Percentiles rank a stretch among this genome's conserved stretches.
phyloP scores from a whole-genome alignment of 2,113 vertebrate species.

The Kryptolebias marmoratus region DNA sequence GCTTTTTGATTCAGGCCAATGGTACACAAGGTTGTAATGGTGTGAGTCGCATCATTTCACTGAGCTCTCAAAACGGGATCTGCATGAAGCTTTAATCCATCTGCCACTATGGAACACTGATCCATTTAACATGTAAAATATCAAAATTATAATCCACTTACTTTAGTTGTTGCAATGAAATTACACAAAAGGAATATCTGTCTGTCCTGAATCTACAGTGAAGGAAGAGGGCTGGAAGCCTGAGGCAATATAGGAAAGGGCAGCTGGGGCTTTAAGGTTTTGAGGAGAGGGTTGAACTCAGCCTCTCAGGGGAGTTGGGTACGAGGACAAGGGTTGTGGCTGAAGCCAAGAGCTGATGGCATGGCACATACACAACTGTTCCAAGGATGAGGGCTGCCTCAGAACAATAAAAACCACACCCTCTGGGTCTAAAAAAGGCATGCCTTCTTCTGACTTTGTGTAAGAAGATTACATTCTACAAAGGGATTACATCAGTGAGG shows the following conservation, averaged over 20 bases:
- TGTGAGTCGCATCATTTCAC: background rate
- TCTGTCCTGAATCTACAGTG: constrained; percentile 7
- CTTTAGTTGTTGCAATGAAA: constrained; percentile 11
- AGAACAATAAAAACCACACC: constrained; percentile 67
- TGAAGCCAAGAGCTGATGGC: constrained; percentile 35
- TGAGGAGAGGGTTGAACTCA: constrained; percentile 31
- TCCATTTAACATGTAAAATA: background rate
- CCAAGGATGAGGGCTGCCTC: constrained; percentile 28
- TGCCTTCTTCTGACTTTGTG: constrained; percentile 31
- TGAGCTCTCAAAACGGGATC: background rate
- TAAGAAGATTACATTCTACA: constrained; percentile 64
- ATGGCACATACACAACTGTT: constrained; percentile 57
- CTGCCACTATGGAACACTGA: background rate
- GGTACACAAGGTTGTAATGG: background rate
- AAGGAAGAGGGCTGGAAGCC: constrained; percentile 1
- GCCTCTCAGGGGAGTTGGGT: constrained; percentile 56
- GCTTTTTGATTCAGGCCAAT: background rate
- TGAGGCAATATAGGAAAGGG: constrained; percentile 25
- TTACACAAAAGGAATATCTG: constrained; percentile 17
- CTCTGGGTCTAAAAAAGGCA: constrained; percentile 49
- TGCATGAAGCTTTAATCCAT: background rate
- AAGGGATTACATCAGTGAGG: constrained; percentile 55
- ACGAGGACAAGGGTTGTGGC: constrained; percentile 34
- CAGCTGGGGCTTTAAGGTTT: constrained; percentile 50
- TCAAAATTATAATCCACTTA: constrained; percentile 1